These are phyloP conservation scores for Perca schrenkii DNA, from an alignment of 2,113 vertebrate species.

Conservation along the genomic window DNA sequence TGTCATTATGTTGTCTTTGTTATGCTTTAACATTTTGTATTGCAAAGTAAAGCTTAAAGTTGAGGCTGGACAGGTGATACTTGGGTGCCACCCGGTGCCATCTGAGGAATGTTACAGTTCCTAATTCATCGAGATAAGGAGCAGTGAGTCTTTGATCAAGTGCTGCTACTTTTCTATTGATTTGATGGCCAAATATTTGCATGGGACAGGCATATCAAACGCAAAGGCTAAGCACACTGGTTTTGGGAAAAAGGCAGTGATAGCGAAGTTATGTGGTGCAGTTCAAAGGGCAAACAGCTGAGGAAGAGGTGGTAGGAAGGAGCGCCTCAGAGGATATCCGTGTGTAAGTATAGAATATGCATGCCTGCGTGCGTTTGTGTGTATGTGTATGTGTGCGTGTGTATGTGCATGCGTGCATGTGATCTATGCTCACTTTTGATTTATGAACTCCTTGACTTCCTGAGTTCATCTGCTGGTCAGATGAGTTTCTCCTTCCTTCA, in stretches of 20 bases:
- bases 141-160: background rate
- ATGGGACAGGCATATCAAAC: background rate
- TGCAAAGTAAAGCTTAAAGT: background rate
- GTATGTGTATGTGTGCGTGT: background rate
- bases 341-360: slow-evolving; percentile 2
- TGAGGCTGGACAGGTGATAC: background rate
- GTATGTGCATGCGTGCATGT: background rate
- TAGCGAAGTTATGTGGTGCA: slow-evolving; percentile 22
- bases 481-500: background rate
- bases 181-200: slow-evolving; percentile 23
- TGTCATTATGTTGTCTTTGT: background rate
- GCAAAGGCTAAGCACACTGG: background rate
- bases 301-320: slow-evolving; percentile 8
- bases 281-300: slow-evolving; percentile 64
- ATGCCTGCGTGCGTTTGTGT: background rate
- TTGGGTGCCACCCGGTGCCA: background rate
- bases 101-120: background rate
- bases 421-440: background rate
- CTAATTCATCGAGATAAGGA: background rate
- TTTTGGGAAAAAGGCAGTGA: background rate
- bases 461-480: slow-evolving; percentile 43
- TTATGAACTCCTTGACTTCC: slow-evolving; percentile 39
- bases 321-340: background rate
- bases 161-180: background rate
- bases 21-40: background rate